Percentiles rank a stretch among this genome's conserved stretches.
Conservation (phyloP, 2,888 invertebrate genomes). For the Steinernema carpocapsae region DNA sequence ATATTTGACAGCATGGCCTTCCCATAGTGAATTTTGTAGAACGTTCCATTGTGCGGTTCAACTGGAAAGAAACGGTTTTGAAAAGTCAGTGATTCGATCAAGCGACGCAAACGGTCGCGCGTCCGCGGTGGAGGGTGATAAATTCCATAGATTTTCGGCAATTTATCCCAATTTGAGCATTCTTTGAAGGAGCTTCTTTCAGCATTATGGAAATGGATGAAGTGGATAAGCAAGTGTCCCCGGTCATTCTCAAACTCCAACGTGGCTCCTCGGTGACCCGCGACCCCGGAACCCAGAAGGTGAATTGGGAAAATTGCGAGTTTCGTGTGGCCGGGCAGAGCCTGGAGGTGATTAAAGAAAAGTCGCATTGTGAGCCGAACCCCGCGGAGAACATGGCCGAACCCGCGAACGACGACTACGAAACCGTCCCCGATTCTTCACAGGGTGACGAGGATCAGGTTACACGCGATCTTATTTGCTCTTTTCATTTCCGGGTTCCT, state of each 20-base stretch:
- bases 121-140: too few species aligned
- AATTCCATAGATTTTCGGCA: neutral
- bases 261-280: slow-evolving; percentile 4
- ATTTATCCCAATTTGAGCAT: neutral
- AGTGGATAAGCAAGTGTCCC: neutral
- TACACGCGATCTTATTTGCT: neutral
- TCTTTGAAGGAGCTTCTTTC: neutral
- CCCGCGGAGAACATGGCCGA: too few species aligned
- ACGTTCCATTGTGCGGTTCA: neutral
- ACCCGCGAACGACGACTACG: too few species aligned
- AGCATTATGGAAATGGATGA: neutral
- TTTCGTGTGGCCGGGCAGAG: neutral
- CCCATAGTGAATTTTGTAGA: neutral
- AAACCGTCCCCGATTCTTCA: too few species aligned
- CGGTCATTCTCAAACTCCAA: neutral
- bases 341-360: neutral
- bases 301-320: neutral
- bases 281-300: slow-evolving; percentile 1
- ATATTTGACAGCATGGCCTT: neutral
- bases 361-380: neutral
- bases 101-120: too few species aligned
- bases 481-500: neutral
- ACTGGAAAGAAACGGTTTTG: too few species aligned
- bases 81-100: too few species aligned
- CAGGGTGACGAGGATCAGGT: too few species aligned